These are phyloP conservation scores for Eucera pruinosa DNA, from an alignment of 2,888 invertebrate genomes.

Conservation along the genomic window DNA sequence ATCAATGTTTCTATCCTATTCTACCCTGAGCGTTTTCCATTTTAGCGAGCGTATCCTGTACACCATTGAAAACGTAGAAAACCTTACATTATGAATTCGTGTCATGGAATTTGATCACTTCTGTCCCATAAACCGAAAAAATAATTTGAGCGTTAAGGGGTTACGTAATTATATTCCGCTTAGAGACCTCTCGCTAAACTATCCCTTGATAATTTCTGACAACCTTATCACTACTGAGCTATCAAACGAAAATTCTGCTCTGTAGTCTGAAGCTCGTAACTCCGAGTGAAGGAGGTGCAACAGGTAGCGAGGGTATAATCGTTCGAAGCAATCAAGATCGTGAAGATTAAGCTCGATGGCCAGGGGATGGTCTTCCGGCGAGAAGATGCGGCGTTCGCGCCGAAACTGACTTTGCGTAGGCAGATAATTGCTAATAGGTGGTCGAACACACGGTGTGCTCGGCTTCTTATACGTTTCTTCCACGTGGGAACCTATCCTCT, in stretches of 20 bases:
- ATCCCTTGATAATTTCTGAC: neutral
- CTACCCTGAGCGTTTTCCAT: too few relatives aligned
- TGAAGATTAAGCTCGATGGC: conserved; percentile 9
- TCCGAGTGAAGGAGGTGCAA: conserved; percentile 6
- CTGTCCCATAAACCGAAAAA: too few relatives aligned
- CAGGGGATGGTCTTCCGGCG: neutral
- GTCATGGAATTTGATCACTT: too few relatives aligned
- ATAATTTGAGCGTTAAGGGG: too few relatives aligned
- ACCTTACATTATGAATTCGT: too few relatives aligned
- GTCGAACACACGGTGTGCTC: conserved; percentile 49
- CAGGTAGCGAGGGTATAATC: conserved; percentile 18
- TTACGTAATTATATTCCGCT: too few relatives aligned
- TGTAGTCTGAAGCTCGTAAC: neutral
- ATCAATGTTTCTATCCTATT: too few relatives aligned
- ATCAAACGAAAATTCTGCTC: neutral
- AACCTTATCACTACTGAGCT: neutral
- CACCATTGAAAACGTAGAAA: too few relatives aligned
- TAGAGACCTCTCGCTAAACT: too few relatives aligned
- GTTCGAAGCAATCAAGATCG: conserved; percentile 13
- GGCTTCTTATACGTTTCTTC: conserved; percentile 33
- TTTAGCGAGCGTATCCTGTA: too few relatives aligned
- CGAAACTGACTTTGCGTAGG: conserved; percentile 63
- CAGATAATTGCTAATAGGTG: conserved; percentile 73
- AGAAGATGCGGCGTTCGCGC: conserved; percentile 36
- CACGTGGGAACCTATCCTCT: conserved; percentile 76